These are phyloP conservation scores for Invenusta paracnida DNA, from an alignment of 2,888 invertebrate genomes.

Conservation along the genomic window DNA sequence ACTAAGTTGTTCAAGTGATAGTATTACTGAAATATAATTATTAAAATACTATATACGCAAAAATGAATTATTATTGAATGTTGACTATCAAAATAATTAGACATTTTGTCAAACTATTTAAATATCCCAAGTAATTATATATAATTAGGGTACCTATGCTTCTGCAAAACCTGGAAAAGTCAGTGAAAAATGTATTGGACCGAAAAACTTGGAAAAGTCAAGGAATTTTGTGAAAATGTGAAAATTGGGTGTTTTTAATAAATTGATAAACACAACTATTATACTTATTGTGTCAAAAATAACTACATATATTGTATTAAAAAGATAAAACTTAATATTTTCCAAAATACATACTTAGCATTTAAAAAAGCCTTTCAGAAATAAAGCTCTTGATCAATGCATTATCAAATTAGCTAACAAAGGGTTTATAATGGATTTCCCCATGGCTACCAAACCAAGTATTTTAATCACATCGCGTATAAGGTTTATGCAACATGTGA, in stretches of 20 bases:
- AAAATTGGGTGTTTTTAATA: too few relatives aligned
- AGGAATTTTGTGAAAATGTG: background rate
- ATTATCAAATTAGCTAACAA: conserved; percentile 16
- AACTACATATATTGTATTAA: background rate
- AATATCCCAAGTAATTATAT: too few relatives aligned
- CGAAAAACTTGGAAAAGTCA: background rate
- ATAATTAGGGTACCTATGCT: background rate
- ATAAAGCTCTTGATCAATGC: conserved; percentile 16
- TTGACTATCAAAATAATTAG: too few relatives aligned
- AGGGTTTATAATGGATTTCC: background rate
- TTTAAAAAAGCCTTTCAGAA: conserved; percentile 1
- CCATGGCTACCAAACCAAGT: conserved; percentile 18
- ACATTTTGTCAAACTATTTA: too few relatives aligned
- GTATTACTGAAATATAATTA: too few relatives aligned
- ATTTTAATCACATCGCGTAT: conserved; percentile 1
- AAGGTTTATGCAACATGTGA: background rate
- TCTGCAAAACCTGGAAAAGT: background rate
- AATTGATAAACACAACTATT: background rate
- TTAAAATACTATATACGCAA: too few relatives aligned
- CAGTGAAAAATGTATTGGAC: background rate
- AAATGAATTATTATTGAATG: too few relatives aligned
- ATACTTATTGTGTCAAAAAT: background rate
- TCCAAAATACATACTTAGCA: background rate
- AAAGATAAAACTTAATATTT: background rate
- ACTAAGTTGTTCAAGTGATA: too few relatives aligned